These are phyloP conservation scores for Agrilus planipennis DNA, from an alignment of 1,140 invertebrate species.

Conservation along the genomic window DNA sequence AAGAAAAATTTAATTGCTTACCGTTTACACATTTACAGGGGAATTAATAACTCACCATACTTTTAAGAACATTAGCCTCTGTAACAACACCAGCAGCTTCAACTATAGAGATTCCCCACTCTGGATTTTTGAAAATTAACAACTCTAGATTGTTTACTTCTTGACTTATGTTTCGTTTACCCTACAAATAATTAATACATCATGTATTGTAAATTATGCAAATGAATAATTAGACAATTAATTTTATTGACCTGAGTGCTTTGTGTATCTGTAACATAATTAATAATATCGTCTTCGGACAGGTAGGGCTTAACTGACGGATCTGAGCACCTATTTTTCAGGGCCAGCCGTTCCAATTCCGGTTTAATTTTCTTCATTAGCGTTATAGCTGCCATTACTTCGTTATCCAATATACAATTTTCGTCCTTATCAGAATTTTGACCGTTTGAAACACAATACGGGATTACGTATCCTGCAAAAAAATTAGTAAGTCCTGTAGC, in stretches of 20 bases:
- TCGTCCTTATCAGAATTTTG: conserved; percentile 37
- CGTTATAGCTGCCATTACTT: conserved; percentile 43
- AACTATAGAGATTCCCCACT: conserved; percentile 51
- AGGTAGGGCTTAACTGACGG: conserved; percentile 38
- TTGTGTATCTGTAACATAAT: not conserved
- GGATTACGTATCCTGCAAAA: conserved; percentile 40
- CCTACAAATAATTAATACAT: conserved; percentile 26
- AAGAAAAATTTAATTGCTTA: conserved; percentile 4
- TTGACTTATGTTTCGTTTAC: conserved; percentile 35
- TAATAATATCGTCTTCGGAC: conserved; percentile 42
- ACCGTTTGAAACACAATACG: conserved; percentile 38
- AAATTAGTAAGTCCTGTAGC: not conserved
- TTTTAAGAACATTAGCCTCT: conserved; percentile 26
- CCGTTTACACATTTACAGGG: no score
- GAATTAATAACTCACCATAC: conserved; percentile 31
- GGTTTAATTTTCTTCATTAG: conserved; percentile 47
- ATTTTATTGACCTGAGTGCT: not conserved
- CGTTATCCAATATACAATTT: conserved; percentile 47
- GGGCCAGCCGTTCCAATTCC: conserved; percentile 40
- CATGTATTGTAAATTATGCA: not conserved
- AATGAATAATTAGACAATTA: not conserved
- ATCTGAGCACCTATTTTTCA: conserved; percentile 47
- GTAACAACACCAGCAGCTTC: conserved; percentile 25
- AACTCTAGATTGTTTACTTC: conserved; percentile 54
- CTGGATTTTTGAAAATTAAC: conserved; percentile 53